These are phyloP conservation scores for Camponotus fellah DNA, from an alignment of 2,888 invertebrate species.

Conservation along the genomic window DNA sequence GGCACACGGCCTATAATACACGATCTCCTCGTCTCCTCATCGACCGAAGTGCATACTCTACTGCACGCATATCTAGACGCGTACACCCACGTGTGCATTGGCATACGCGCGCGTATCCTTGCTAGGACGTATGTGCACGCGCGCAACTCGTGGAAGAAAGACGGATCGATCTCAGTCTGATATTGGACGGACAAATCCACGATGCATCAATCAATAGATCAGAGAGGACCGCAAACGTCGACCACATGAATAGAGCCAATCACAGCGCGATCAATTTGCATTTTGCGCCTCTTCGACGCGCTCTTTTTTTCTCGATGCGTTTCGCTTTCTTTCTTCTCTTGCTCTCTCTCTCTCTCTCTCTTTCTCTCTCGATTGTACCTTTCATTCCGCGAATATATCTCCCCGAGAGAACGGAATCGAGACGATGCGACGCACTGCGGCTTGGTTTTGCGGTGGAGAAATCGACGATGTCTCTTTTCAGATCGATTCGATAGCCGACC, in stretches of 20 bases:
- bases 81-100: constrained; percentile 25
- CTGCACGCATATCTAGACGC: neutral
- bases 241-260: constrained; percentile 59
- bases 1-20: constrained; percentile 56
- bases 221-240: constrained; percentile 63
- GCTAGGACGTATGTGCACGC: constrained; percentile 44
- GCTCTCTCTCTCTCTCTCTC: too few species aligned
- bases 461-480: constrained; percentile 54
- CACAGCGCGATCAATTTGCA: constrained; percentile 66
- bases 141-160: constrained; percentile 45
- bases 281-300: constrained; percentile 48
- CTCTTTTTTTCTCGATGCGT: constrained; percentile 7
- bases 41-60: constrained; percentile 48
- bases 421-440: constrained; percentile 17
- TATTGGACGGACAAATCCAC: constrained; percentile 38
- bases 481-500: constrained; percentile 61
- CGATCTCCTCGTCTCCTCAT: constrained; percentile 38
- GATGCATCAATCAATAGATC: constrained; percentile 62
- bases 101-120: constrained; percentile 41
- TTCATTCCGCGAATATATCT: neutral
- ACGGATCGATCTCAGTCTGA: constrained; percentile 43
- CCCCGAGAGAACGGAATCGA: constrained; percentile 25
- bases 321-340: neutral
- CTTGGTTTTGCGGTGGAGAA: neutral
- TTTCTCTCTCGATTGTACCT: neutral